Evolutionary conservation across 2,888 invertebrate genomes (phyloP), one percentile per base, ranked within the genome.

Genomic region (Eudasyphora cyanicolor): DNA sequence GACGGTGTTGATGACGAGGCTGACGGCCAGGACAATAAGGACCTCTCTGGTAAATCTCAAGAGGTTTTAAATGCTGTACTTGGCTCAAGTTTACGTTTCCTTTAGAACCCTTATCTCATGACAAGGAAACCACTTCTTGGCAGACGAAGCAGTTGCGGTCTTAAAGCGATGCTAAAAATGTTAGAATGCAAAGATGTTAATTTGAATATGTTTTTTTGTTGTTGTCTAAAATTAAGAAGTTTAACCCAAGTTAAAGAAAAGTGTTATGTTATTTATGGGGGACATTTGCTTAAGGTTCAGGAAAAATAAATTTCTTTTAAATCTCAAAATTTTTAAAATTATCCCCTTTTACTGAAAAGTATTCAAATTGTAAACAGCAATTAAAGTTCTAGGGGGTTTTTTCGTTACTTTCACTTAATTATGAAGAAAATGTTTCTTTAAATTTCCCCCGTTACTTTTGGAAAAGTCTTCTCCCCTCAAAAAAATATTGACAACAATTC

Each of bases 61-160:
- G 77, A 38, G 73, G 49, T 67, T 64, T 73, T 82, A 74, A 77
- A 77, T 82, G 60, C 77, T 69, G 67, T 67, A 74, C 62, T 51
- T 49, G 57, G 67, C 67, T 71, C 49, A 45, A 81, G 71, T 73
- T 42, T 54, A 54, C 10, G 24, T 42, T 73, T 81, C 35, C 71
- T 49, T 54, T 76, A 77, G 45, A 77, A 57, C 73, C 73, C 76
- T 77, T 60, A 69, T 73, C 64, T 38, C 76, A 49, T 21, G 17
- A 67, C 67, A 14, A 6, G 12, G 3, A 54, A 54, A 3, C 54
- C 24, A 10, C 54, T 21, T 21, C 24, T 24, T n/a, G 24, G 8
- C 10, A 10, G 10, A 7, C 10, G 17, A 2, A 8, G 19, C 51
- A 17, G 3, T 17, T 54, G 54, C 12, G 54, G 54, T 54, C 14